Evolutionary conservation across 35 echinoderm and acorn worm species (phyloP).

Genomic region (Stichopus chloronotus): DNA sequence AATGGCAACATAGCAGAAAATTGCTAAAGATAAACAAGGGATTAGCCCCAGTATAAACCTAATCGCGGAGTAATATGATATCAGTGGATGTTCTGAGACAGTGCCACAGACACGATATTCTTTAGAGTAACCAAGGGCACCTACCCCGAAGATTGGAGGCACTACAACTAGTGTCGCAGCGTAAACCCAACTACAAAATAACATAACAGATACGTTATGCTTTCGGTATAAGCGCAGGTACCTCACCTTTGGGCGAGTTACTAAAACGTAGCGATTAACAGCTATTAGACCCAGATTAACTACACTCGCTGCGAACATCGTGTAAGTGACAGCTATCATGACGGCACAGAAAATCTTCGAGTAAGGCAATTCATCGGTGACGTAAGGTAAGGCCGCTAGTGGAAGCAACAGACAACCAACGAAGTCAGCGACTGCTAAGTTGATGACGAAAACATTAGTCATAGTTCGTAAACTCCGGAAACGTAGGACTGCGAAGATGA

Average conservation of each 20-base stretch:
- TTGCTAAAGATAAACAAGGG: not conserved
- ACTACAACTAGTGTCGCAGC: not conserved
- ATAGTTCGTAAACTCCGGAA: conserved; percentile 46
- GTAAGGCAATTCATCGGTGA: not conserved
- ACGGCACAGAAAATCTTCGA: not conserved
- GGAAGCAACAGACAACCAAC: conserved; percentile 14
- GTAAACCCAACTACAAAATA: conserved; percentile 14
- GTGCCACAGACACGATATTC: not conserved
- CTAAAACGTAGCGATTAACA: not conserved
- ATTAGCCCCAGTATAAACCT: not conserved
- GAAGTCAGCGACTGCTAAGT: conserved; percentile 50
- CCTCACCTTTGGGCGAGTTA: not conserved
- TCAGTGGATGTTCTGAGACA: not conserved
- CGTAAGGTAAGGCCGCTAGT: not conserved
- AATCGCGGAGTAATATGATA: not conserved
- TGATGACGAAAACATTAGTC: conserved; percentile 58
- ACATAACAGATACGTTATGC: conserved; percentile 1
- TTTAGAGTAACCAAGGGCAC: conserved; percentile 5
- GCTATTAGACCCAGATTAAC: conserved; percentile 8
- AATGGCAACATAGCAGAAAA: conserved; percentile 4
- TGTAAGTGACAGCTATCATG: not conserved
- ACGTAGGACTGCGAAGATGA: conserved; percentile 37
- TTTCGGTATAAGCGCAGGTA: not conserved
- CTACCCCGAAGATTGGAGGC: not conserved
- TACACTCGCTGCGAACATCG: not conserved